These are phyloP conservation scores for Protobothrops flavoviridis DNA, from an alignment of 2,113 vertebrate species.

Conservation along the genomic window DNA sequence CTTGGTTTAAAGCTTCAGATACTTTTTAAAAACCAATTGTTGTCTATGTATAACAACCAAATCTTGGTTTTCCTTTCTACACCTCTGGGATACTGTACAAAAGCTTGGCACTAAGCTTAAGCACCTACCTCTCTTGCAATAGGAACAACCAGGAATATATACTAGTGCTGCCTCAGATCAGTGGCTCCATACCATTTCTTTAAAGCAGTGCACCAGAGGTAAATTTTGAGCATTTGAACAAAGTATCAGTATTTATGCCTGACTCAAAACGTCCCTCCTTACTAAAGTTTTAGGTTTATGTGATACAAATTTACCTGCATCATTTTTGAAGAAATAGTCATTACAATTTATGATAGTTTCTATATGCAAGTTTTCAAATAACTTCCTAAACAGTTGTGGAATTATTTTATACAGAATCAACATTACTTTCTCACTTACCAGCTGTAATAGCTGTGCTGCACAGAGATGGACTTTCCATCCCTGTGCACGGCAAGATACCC, in stretches of 20 bases:
- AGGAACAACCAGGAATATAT: slow-evolving; percentile 70
- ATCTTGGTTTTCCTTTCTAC: slow-evolving; percentile 50
- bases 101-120: slow-evolving; percentile 70
- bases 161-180: slow-evolving; percentile 69
- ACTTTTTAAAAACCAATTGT: not conserved
- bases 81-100: slow-evolving; percentile 61
- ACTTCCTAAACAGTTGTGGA: slow-evolving; percentile 12
- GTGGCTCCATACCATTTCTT: slow-evolving; percentile 67
- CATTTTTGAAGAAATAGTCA: slow-evolving; percentile 48
- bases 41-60: slow-evolving; percentile 16
- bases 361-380: not conserved
- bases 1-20: not conserved
- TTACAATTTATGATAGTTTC: not conserved
- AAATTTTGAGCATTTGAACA: slow-evolving; percentile 70
- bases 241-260: slow-evolving; percentile 70
- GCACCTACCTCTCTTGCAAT: slow-evolving; percentile 69
- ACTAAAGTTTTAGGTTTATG: slow-evolving; percentile 57
- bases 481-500: slow-evolving; percentile 93
- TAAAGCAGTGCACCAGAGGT: slow-evolving; percentile 65
- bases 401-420: not conserved
- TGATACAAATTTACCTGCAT: slow-evolving; percentile 51
- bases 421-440: slow-evolving; percentile 77
- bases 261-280: slow-evolving; percentile 60
- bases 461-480: slow-evolving; percentile 99
- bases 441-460: slow-evolving; percentile 91